Evolutionary conservation across 2,113 vertebrate species (phyloP).

Genomic region (Anthoscopus minutus): DNA sequence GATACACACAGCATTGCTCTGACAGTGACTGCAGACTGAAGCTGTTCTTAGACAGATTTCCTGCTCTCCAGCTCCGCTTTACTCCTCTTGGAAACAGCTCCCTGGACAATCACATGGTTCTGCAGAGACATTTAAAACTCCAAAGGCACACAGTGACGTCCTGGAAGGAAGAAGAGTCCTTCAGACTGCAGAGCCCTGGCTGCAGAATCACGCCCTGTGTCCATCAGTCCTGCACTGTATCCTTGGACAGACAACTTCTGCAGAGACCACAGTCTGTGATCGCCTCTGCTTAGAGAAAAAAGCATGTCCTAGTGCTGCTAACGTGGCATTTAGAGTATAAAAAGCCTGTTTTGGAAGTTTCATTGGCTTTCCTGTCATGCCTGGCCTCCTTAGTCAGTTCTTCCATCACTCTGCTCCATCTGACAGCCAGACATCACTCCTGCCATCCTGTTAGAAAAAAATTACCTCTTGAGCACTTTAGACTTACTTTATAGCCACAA

Average conservation of each 20-base stretch:
- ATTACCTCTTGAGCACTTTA: background rate
- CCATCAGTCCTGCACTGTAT: background rate
- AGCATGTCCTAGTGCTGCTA: background rate
- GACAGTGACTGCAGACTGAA: background rate
- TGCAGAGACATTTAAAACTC: background rate
- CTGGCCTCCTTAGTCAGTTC: background rate
- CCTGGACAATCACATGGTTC: background rate
- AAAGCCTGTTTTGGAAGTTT: background rate
- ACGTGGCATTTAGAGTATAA: background rate
- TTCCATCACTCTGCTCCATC: accelerated
- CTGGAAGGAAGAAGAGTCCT: background rate
- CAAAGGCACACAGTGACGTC: accelerated
- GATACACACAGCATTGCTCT: background rate
- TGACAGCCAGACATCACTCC: background rate
- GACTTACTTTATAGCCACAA: background rate
- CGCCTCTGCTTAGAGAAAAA: background rate
- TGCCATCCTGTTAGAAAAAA: background rate
- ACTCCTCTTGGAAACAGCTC: background rate
- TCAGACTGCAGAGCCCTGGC: background rate
- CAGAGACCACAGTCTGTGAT: background rate
- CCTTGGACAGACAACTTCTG: background rate
- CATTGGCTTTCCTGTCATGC: background rate
- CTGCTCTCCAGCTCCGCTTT: background rate
- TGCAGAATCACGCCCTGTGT: background rate
- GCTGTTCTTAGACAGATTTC: background rate